Conservation (phyloP, 2,797 vertebrate genomes). For the Cheirogaleus major region DNA sequence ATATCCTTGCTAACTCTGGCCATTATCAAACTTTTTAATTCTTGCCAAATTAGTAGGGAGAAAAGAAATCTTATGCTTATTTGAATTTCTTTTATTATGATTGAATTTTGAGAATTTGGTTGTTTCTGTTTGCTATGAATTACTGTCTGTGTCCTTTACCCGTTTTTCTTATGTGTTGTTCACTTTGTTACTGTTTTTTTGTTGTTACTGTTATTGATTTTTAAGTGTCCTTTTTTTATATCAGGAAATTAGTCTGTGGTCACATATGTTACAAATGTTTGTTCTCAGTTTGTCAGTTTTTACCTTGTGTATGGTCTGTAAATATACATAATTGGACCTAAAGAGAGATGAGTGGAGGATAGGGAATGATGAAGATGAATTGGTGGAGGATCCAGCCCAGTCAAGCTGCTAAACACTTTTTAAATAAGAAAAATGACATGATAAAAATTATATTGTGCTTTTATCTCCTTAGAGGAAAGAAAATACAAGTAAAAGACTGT, state of each 20-base stretch:
- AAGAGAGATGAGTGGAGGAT: background rate
- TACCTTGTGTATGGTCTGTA: background rate
- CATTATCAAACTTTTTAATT: background rate
- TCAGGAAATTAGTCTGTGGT: background rate
- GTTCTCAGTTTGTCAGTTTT: background rate
- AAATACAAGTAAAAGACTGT: background rate
- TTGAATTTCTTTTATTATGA: background rate
- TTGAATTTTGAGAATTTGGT: slow-evolving; percentile 25
- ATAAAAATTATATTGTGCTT: background rate
- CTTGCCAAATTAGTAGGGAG: background rate
- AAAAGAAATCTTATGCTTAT: background rate
- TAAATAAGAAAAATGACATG: background rate
- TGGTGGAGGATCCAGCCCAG: background rate
- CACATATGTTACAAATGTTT: background rate
- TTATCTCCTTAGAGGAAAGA: slow-evolving; percentile 6
- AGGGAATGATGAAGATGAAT: background rate
- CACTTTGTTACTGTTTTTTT: background rate
- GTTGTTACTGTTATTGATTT: background rate
- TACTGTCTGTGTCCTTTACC: background rate
- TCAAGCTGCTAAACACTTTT: background rate
- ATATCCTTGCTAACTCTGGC: slow-evolving; percentile 13
- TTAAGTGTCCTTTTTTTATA: background rate
- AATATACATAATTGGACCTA: background rate
- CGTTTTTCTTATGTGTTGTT: slow-evolving; percentile 7
- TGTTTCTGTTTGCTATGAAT: slow-evolving; percentile 6